These are phyloP conservation scores for Spodoptera littoralis DNA, from an alignment of 2,888 invertebrate genomes.

Conservation along the genomic window DNA sequence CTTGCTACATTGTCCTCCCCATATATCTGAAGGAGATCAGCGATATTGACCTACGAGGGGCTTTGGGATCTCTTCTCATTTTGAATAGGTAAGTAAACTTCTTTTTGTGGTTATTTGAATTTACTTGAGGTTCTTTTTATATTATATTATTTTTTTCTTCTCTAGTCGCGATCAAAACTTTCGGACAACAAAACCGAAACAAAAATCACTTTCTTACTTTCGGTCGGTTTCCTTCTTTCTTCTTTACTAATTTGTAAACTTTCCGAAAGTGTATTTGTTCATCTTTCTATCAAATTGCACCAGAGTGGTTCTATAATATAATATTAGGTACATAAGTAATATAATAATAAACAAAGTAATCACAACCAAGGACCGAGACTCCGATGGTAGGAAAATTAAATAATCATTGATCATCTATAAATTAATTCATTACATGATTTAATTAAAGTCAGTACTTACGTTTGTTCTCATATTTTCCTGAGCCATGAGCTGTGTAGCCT, in stretches of 20 bases:
- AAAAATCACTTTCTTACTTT: no score
- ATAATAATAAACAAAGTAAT: background rate
- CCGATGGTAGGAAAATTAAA: background rate
- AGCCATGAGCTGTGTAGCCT: background rate
- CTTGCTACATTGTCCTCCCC: constrained; percentile 85
- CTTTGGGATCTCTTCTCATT: constrained; percentile 81
- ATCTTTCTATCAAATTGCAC: no score
- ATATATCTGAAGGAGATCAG: constrained; percentile 86
- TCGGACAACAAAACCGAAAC: no score
- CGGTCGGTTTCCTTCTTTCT: no score
- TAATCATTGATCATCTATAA: background rate
- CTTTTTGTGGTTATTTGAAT: no score
- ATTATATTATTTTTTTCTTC: no score
- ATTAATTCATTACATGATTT: constrained; percentile 2
- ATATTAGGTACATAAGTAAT: no score
- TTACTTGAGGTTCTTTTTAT: no score
- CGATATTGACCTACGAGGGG: constrained; percentile 82
- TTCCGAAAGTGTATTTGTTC: no score
- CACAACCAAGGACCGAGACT: background rate
- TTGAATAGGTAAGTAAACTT: constrained; percentile 75
- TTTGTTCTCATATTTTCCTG: background rate
- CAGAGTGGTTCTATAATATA: no score
- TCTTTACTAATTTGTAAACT: no score
- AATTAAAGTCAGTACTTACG: background rate
- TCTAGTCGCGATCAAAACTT: no score